Percentiles rank a stretch among this genome's conserved stretches.
phyloP scores from a whole-genome alignment of 2,797 vertebrate genomes.

The Artibeus jamaicensis region DNA sequence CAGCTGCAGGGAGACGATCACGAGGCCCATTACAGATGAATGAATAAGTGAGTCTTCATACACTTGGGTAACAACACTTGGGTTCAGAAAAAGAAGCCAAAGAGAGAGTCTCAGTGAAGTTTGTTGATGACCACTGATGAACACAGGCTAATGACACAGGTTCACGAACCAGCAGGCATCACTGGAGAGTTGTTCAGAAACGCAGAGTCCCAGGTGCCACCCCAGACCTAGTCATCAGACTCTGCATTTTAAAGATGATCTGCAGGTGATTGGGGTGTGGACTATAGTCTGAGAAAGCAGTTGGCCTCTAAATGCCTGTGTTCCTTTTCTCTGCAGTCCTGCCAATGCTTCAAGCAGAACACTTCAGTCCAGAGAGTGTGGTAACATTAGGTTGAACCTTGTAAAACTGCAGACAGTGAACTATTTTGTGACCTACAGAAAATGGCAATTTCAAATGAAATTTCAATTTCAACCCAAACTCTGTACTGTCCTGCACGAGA shows the following conservation, averaged over 20 bases:
- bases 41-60: background rate
- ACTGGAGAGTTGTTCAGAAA: background rate
- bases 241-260: background rate
- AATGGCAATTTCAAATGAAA: conserved; percentile 4
- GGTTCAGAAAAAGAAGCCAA: background rate
- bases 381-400: background rate
- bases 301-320: background rate
- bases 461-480: conserved; percentile 15
- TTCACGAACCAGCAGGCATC: background rate
- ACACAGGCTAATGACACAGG: too few species aligned
- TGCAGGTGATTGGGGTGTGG: fast-evolving
- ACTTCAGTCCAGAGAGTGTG: background rate
- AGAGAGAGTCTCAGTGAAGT: background rate
- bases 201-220: background rate
- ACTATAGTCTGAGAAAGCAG: background rate
- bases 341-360: background rate
- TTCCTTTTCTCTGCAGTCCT: background rate
- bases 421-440: background rate
- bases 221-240: background rate
- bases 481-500: background rate
- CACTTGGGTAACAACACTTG: background rate
- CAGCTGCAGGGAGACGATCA: background rate
- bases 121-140: background rate
- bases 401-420: background rate
- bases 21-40: background rate